Evolutionary conservation across 2,113 vertebrate species (phyloP).

Genomic region (Cranoglanis bouderius): DNA sequence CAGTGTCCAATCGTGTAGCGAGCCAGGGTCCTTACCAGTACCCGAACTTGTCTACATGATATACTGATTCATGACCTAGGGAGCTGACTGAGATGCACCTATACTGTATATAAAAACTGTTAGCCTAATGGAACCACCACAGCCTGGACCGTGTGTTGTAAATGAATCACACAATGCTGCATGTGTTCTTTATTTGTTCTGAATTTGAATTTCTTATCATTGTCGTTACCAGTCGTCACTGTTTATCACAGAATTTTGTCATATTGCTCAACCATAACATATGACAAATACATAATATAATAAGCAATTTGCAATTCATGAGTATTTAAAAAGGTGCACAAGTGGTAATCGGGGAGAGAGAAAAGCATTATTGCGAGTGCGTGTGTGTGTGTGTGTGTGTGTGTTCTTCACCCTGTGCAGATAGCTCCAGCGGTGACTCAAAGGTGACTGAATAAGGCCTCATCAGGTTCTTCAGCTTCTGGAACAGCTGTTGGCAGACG

Average conservation of each 20-base stretch:
- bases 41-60: too few relatives aligned
- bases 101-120: not conserved
- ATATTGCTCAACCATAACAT: not conserved
- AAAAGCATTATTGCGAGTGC: slow-evolving; percentile 16
- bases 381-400: slow-evolving; percentile 42
- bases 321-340: not conserved
- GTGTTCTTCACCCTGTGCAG: slow-evolving; percentile 87
- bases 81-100: too few relatives aligned
- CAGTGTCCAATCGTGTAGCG: too few relatives aligned
- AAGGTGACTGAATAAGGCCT: slow-evolving; percentile 93
- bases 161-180: not conserved
- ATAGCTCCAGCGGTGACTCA: slow-evolving; percentile 95
- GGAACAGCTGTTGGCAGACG: slow-evolving; percentile 86
- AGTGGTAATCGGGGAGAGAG: not conserved
- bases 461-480: slow-evolving; percentile 98
- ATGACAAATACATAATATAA: not conserved
- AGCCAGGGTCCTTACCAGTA: too few relatives aligned
- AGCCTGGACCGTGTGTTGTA: not conserved
- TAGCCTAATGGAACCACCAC: not conserved
- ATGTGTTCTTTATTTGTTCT: not conserved
- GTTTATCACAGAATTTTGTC: not conserved
- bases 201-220: not conserved
- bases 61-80: too few relatives aligned
- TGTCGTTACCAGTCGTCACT: not conserved
- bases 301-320: not conserved